These are phyloP conservation scores for Amblyornis subalaris DNA, from an alignment of 2,113 vertebrate species.

Conservation along the genomic window DNA sequence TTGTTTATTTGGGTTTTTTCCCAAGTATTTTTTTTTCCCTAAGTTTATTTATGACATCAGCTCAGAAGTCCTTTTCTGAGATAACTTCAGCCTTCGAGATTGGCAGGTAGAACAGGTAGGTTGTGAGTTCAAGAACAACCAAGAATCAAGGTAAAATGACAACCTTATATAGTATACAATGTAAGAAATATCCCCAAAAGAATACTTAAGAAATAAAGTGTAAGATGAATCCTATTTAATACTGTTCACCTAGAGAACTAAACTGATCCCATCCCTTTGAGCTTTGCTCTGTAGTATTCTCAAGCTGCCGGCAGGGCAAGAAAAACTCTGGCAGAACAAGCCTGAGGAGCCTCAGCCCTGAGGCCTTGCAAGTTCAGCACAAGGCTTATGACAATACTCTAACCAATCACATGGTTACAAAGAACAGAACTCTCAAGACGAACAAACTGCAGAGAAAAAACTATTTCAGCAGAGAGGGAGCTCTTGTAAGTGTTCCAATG, in stretches of 20 bases:
- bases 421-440: not conserved
- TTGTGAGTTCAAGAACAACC: not conserved
- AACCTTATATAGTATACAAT: not conserved
- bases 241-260: not conserved
- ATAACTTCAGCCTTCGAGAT: not conserved
- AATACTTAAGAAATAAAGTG: not conserved
- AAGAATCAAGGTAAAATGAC: not conserved
- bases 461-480: not conserved
- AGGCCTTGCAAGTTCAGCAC: not conserved
- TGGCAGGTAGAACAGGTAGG: rapidly evolving
- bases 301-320: not conserved
- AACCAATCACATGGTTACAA: not conserved
- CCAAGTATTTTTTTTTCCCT: not conserved
- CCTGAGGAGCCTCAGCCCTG: not conserved
- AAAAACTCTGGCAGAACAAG: not conserved
- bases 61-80: not conserved
- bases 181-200: not conserved
- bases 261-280: not conserved
- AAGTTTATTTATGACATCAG: not conserved
- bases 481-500: not conserved
- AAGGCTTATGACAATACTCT: not conserved
- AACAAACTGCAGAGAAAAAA: not conserved
- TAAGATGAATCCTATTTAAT: not conserved
- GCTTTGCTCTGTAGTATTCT: not conserved
- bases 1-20: rapidly evolving